Percentiles rank a stretch among this genome's conserved stretches.
Evolutionary conservation across 2,113 vertebrate genomes (phyloP).

Genomic region (Urocitellus parryii): DNA sequence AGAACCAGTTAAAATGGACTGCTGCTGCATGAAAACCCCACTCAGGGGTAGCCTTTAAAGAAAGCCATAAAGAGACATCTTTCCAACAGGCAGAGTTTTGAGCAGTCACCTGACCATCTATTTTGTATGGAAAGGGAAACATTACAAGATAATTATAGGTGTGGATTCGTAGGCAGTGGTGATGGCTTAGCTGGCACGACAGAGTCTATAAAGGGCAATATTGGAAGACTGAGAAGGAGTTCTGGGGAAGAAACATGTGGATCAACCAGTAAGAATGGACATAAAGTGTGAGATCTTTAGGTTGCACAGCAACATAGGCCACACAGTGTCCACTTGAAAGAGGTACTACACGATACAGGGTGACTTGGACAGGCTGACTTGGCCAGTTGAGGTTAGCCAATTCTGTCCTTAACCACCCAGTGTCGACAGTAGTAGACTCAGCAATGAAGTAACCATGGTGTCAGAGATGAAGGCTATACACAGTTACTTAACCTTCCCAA

Average conservation of each 20-base stretch:
- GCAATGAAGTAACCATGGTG: neutral
- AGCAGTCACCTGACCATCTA: neutral
- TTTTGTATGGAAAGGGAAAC: neutral
- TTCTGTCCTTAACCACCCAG: neutral
- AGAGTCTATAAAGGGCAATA: neutral
- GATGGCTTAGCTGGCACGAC: neutral
- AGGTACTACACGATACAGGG: neutral
- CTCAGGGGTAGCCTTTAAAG: neutral
- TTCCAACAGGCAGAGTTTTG: neutral
- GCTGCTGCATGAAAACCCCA: no score
- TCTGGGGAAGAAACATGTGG: neutral
- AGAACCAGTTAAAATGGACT: neutral
- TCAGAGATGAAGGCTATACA: neutral
- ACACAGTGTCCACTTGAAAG: neutral
- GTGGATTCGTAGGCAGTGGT: neutral
- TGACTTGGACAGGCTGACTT: neutral
- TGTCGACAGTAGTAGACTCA: neutral
- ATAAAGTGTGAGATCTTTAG: neutral
- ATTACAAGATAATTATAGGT: neutral
- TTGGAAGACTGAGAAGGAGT: neutral
- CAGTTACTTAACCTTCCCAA: neutral
- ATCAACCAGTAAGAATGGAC: neutral
- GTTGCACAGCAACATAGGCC: fast-evolving
- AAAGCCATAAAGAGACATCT: neutral
- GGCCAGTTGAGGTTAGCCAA: neutral